Conservation (phyloP, 2,888 invertebrate species). For the Pachydiplax longipennis region DNA sequence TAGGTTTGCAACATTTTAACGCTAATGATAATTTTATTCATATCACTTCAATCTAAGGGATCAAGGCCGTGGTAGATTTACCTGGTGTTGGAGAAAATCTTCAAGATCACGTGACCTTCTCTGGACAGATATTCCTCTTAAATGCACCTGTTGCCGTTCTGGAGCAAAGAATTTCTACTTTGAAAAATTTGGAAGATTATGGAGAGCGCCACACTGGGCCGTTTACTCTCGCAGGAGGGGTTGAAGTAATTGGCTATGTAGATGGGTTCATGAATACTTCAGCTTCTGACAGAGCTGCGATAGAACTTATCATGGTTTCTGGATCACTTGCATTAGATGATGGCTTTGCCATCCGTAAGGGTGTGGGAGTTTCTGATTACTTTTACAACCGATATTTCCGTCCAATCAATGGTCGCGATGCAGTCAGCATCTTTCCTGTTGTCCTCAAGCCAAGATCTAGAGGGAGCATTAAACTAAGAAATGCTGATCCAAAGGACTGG, state of each 20-base stretch:
- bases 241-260: conserved; percentile 67
- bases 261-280: conserved; percentile 67
- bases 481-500: conserved; percentile 69
- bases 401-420: conserved; percentile 61
- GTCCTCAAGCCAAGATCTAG: conserved; percentile 72
- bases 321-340: conserved; percentile 78
- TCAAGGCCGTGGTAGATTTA: conserved; percentile 65
- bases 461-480: conserved; percentile 71
- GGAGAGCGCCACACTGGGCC: conserved; percentile 60
- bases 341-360: conserved; percentile 69
- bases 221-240: conserved; percentile 64
- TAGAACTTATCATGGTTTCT: conserved; percentile 73
- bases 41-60: conserved; percentile 60
- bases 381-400: conserved; percentile 62
- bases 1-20: too few relatives aligned
- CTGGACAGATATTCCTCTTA: conserved; percentile 75
- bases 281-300: conserved; percentile 68
- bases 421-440: conserved; percentile 66
- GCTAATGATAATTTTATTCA: too few relatives aligned
- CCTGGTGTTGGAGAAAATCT: conserved; percentile 79
- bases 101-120: conserved; percentile 81
- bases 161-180: conserved; percentile 51
- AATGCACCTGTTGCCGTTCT: conserved; percentile 66
- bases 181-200: conserved; percentile 56
- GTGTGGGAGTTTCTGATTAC: conserved; percentile 69